A percentile compares a stretch with the other conserved stretches of the same genome.
These are phyloP conservation scores for Microtus californicus DNA, from an alignment of 2,797 vertebrate genomes.

Conservation along the genomic window DNA sequence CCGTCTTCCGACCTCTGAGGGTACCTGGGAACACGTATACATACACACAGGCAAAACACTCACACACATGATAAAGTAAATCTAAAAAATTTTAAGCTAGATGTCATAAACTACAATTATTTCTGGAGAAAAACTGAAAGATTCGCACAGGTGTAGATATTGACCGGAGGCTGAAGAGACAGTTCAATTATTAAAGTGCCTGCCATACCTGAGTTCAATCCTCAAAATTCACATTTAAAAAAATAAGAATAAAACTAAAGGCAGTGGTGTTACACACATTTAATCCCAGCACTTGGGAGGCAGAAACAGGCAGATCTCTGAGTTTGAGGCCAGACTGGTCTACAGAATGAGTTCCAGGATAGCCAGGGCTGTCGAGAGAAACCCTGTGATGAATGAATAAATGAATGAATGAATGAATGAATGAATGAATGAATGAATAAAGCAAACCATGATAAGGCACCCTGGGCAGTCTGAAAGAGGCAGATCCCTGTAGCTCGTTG, in stretches of 20 bases:
- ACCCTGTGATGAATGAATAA: too few species aligned
- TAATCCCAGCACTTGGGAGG: neutral
- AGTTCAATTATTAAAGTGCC: neutral
- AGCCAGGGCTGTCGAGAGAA: too few species aligned
- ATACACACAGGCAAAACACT: neutral
- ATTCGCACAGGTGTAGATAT: neutral
- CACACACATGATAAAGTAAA: neutral
- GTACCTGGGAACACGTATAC: neutral
- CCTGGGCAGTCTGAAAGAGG: neutral
- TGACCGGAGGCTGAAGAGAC: neutral
- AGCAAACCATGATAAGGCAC: neutral
- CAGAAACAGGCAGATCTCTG: too few species aligned
- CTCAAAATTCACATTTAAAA: neutral
- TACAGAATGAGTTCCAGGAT: too few species aligned
- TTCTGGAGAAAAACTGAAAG: neutral
- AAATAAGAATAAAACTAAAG: neutral
- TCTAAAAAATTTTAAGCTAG: neutral
- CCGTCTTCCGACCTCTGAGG: neutral
- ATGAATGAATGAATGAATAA: too few species aligned
- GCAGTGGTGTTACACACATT: neutral
- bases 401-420: too few species aligned
- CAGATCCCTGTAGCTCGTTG: neutral
- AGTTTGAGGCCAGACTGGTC: too few species aligned
- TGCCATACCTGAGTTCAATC: too few species aligned
- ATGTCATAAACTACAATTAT: neutral